These are phyloP conservation scores for Echinarachnius parma DNA, from an alignment of 53 echinoderm and acorn worm species.

Conservation along the genomic window DNA sequence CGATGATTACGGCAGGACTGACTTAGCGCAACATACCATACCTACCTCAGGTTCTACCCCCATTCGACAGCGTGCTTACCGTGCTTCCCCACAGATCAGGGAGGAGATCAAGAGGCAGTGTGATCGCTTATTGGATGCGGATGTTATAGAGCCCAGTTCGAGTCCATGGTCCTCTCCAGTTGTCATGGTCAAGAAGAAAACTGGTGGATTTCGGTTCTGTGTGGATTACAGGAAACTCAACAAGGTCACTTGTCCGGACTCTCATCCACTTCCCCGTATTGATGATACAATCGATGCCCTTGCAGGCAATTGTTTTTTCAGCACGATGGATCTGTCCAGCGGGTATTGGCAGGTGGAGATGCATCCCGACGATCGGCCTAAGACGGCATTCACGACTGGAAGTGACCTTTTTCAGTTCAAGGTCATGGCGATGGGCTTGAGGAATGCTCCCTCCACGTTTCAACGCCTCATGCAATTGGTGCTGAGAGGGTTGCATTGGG, in stretches of 20 bases:
- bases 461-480: constrained; percentile 62
- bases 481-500: constrained; percentile 51
- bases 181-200: constrained; percentile 68
- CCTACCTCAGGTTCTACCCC: constrained; percentile 38
- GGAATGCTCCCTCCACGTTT: constrained; percentile 64
- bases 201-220: constrained; percentile 57
- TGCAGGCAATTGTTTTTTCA: constrained; percentile 54
- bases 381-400: constrained; percentile 68
- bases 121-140: constrained; percentile 40
- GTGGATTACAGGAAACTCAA: constrained; percentile 63
- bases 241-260: constrained; percentile 54
- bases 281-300: constrained; percentile 78
- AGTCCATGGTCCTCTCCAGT: constrained; percentile 71
- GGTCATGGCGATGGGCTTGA: constrained; percentile 74
- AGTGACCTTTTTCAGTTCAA: constrained; percentile 62
- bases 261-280: constrained; percentile 69
- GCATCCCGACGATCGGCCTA: constrained; percentile 41
- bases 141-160: constrained; percentile 53
- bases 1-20: constrained; percentile 39
- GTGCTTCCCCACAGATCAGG: constrained; percentile 43
- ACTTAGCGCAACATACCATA: constrained; percentile 35
- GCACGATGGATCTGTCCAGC: constrained; percentile 61
- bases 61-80: constrained; percentile 57
- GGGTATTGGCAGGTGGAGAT: constrained; percentile 80
- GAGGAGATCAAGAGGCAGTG: constrained; percentile 55